Conservation (phyloP, 2,113 vertebrate species). For the Syrrhaptes paradoxus region DNA sequence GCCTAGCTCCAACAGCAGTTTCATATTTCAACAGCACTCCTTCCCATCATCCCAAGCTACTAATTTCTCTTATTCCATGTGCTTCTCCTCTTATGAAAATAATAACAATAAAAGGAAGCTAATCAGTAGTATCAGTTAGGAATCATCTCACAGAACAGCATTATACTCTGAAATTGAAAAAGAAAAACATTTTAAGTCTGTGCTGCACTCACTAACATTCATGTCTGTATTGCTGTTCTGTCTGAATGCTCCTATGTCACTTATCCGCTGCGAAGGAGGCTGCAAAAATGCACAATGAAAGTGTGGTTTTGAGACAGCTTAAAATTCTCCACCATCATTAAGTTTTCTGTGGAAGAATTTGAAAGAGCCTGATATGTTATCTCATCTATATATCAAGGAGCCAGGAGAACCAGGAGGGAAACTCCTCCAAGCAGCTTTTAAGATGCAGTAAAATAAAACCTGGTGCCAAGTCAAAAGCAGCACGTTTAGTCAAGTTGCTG, state of each 20-base stretch:
- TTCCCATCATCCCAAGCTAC: not conserved
- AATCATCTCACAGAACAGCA: not conserved
- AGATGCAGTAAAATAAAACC: not conserved
- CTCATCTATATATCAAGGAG: not conserved
- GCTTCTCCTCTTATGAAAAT: constrained; percentile 1
- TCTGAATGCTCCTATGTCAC: not conserved
- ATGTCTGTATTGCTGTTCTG: not conserved
- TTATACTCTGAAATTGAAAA: not conserved
- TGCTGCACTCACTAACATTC: not conserved
- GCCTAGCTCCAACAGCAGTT: not conserved
- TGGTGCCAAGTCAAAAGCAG: not conserved
- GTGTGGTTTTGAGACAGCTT: not conserved
- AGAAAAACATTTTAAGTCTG: not conserved
- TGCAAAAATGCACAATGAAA: not conserved
- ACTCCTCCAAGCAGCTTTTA: not conserved
- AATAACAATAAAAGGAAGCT: constrained; percentile 30
- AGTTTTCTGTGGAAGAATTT: not conserved
- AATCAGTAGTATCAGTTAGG: constrained; percentile 18
- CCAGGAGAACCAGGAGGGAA: not conserved
- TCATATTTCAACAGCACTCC: not conserved
- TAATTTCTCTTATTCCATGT: not conserved
- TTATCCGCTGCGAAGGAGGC: not conserved
- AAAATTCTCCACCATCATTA: not conserved
- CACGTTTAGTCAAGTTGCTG: not conserved
- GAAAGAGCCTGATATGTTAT: not conserved